These are phyloP conservation scores for Dasypogon diadema DNA, from an alignment of 2,888 invertebrate species.

Conservation along the genomic window DNA sequence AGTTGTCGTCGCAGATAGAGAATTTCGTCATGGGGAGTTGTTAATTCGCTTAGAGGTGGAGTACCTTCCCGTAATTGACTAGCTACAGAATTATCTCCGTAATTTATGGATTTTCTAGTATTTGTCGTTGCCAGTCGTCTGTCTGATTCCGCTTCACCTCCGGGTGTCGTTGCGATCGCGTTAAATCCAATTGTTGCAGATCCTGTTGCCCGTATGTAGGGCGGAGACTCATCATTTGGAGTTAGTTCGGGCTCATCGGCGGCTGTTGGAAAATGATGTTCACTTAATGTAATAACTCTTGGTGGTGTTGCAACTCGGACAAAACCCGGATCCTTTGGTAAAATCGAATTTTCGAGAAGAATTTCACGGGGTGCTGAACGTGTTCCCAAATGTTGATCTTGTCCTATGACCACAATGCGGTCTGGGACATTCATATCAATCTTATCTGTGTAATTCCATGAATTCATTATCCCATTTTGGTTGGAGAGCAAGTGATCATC, in stretches of 20 bases:
- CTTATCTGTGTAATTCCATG: constrained; percentile 80
- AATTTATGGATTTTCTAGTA: constrained; percentile 39
- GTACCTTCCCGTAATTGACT: constrained; percentile 74
- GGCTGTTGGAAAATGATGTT: constrained; percentile 83
- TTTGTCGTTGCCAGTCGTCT: constrained; percentile 54
- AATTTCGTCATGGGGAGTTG: constrained; percentile 82
- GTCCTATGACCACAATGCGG: constrained; percentile 89
- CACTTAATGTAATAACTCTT: constrained; percentile 85
- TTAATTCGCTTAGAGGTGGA: constrained; percentile 76
- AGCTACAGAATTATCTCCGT: constrained; percentile 61
- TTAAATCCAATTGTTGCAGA: constrained; percentile 62
- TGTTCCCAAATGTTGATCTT: constrained; percentile 76
- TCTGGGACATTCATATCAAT: constrained; percentile 95
- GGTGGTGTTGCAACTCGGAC: constrained; percentile 91
- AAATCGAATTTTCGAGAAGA: constrained; percentile 83
- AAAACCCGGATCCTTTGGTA: constrained; percentile 78
- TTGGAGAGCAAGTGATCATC: constrained; percentile 74
- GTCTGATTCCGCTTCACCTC: constrained; percentile 66
- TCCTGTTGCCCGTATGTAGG: constrained; percentile 63
- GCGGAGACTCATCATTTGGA: constrained; percentile 59
- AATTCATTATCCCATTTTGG: constrained; percentile 71
- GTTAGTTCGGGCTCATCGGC: constrained; percentile 68
- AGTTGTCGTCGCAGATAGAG: constrained; percentile 87
- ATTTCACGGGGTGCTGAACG: constrained; percentile 90
- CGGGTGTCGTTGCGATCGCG: constrained; percentile 61